Evolutionary conservation across 1,140 invertebrate species (phyloP), one percentile per base, ranked within the genome.

Genomic region (Diabrotica undecimpunctata): DNA sequence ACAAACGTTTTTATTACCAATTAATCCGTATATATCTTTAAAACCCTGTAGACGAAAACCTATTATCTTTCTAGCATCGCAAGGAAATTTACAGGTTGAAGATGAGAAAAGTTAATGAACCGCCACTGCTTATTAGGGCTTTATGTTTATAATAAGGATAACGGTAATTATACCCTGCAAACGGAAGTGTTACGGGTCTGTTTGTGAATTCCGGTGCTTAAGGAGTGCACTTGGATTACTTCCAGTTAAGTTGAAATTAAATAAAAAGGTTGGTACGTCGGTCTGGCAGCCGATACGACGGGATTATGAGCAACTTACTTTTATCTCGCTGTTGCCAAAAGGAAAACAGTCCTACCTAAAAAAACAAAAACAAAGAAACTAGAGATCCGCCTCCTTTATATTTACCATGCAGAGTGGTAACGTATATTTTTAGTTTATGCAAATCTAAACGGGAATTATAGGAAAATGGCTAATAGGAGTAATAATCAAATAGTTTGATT

Each of bases 161-260:
- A 46, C n/a, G 41, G 41, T 8, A 46, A 6, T n/a, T 46, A n/a
- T 10, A 25, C 25, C 25, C 25, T 25, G n/a, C 41, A 46, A 46
- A 46, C 41, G n/a, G 41, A 46, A 46, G 41, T n/a, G 8, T n/a
- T 46, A 46, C 41, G 41, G n/a, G 41, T n/a, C 8, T n/a, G n/a
- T 46, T 46, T 46, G 41, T 46, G 41, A 46, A 46, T 46, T 46
- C 41, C 6, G n/a, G 41, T 46, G n/a, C 41, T 46, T 46, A 46
- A 46, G 41, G n/a, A 46, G n/a, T 46, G 41, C 41, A 46, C 41
- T 46, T 46, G 41, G 41, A 46, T 46, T 46, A 46, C 41, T 46
- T n/a, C 41, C 8, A n/a, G n/a, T n/a, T 46, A 8, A n/a, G 41
- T 46, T 46, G n/a, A 46, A 46, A 46, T 46, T 46, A 46, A 46